Base-by-base conservation (phyloP, 2,888 invertebrate genomes). In the Zeuzera pyrina region DNA sequence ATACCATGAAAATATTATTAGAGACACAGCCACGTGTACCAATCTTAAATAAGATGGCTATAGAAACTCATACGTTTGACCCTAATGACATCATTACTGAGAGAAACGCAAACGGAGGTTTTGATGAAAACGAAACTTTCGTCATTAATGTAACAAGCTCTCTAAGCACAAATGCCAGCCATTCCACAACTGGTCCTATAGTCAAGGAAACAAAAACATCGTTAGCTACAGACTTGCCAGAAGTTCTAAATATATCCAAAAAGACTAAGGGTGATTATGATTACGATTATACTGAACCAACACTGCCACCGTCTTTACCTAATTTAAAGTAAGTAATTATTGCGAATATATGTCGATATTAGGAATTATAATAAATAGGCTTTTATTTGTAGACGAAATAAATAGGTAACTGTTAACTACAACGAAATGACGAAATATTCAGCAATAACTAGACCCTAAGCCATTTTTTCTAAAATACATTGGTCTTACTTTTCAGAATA, bases 251-350 rank as follows among this genome's bases (percentile, higher is more conserved):
- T 67, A 45, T 71, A 74, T 85, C 73, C 38, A 85, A 78, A 51
- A 87, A 85, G 48, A 85, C 79, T 8, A 87, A 87, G 43, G 86
- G 84, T 31, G 87, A 87, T 42, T 87, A 88, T 42, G 89, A 90
- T 47, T 90, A 89, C 50, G 91, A 91, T 53, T 91, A 91, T 52
- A 85, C 81, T 30, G 87, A 88, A 43, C 89, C 89, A 1, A 90
- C 91, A 0, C 59, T 93, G 34, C 93, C 93, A 2, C 93, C 93
- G n/a, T 92, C 92, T 6, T 64, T 93, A 34, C 93, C 93, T 0
- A 93, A 93, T 68, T 78, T 93, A 30, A 88, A 89, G 91, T 90
- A 78, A 79, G 72, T 56, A 24, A 7, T 7, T 15, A 7, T 15
- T n/a, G n/a, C 11, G 12, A 12, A n/a, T n/a, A n/a, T n/a, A 19